These are phyloP conservation scores for Typhlomys cinereus DNA, from an alignment of 2,113 vertebrate genomes.

Conservation along the genomic window DNA sequence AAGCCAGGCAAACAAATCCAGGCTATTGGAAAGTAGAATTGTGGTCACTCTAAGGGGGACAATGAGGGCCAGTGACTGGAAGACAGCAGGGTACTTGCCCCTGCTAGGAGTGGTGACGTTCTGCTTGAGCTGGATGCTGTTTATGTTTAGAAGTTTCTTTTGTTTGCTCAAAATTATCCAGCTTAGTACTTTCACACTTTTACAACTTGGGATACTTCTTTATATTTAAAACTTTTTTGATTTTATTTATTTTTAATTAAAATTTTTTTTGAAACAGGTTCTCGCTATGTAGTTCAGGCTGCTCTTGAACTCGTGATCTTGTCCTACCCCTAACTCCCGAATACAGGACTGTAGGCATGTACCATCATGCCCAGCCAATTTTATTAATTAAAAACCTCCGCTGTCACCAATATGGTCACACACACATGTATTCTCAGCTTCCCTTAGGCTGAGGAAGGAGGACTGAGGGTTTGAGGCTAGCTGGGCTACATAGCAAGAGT, in stretches of 20 bases:
- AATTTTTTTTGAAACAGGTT: not conserved
- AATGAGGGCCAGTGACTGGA: not conserved
- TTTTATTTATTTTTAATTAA: not conserved
- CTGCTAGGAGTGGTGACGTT: not conserved
- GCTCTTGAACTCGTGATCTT: too few relatives aligned
- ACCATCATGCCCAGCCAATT: not conserved
- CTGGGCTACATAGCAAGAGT: not conserved
- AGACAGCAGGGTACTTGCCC: not conserved
- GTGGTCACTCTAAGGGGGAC: not conserved
- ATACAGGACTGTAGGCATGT: not conserved
- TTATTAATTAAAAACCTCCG: not conserved
- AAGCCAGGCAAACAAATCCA: not conserved
- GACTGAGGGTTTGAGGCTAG: not conserved
- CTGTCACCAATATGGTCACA: not conserved
- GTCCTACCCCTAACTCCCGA: not conserved
- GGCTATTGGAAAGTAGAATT: not conserved
- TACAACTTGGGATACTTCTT: not conserved
- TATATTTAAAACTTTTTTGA: not conserved
- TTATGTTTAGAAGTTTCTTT: too few relatives aligned
- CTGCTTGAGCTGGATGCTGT: too few relatives aligned
- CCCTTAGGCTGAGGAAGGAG: not conserved
- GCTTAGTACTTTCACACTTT: not conserved
- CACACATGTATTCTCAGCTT: not conserved
- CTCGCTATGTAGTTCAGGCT: not conserved
- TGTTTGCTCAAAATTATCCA: constrained; percentile 22